phyloP scores from a whole-genome alignment of 2,888 invertebrate species.

The Noctua janthina region DNA sequence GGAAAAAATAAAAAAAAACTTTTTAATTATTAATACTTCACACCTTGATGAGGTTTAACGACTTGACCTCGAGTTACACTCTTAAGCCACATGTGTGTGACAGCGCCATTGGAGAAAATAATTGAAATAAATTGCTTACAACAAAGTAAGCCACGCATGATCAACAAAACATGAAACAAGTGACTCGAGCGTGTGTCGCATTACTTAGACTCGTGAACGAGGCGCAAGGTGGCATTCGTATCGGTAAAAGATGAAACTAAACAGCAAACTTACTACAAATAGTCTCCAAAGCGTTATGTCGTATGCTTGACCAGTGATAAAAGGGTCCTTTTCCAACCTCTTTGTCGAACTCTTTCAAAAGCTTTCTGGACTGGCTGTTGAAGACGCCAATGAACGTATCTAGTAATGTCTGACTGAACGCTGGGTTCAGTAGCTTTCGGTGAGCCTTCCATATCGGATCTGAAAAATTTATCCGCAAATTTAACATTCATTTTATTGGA shows the following conservation, averaged over 20 bases:
- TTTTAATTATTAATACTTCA: background rate
- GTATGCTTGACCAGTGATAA: constrained; percentile 78
- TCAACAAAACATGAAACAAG: too few species aligned
- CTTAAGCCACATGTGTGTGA: background rate
- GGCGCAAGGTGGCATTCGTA: background rate
- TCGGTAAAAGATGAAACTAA: background rate
- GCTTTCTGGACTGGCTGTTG: constrained; percentile 75
- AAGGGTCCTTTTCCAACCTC: constrained; percentile 76
- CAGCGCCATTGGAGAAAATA: background rate
- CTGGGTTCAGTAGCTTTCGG: constrained; percentile 77
- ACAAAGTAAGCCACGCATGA: background rate
- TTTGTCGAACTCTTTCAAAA: constrained; percentile 70
- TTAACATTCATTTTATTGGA: background rate
- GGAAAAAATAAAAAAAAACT: constrained; percentile 31
- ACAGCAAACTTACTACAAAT: constrained; percentile 77
- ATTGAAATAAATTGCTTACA: background rate
- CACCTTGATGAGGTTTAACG: background rate
- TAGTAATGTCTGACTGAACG: constrained; percentile 77
- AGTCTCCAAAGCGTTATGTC: constrained; percentile 80
- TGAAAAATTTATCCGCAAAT: constrained; percentile 47
- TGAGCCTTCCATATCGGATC: constrained; percentile 78
- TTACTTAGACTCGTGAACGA: background rate
- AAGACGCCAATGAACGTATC: constrained; percentile 77
- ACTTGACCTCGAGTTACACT: background rate
- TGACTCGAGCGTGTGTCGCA: too few species aligned